Base-by-base conservation (phyloP, 2,888 invertebrate genomes). In the Xestoiulus laeticollis region DNA sequence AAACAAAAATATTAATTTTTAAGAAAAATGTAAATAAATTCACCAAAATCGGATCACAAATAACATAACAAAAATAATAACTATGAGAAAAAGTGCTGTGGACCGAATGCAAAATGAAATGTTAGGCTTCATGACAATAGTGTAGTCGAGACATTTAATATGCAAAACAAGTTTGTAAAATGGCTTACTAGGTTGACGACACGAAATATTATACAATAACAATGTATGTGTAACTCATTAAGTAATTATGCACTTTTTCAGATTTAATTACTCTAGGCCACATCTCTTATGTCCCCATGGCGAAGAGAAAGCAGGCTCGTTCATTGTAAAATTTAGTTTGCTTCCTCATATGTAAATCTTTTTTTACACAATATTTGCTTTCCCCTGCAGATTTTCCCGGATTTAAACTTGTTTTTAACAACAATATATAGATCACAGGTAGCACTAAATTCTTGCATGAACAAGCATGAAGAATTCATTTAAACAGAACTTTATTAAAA, bases 241-340 rank as follows among this genome's bases (percentile, higher is more conserved):
- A 59, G 59, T n/a, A 59, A 59, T 59, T 19, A 59, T 12, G 59
- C n/a, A 59, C 4, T 59, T n/a, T 59, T 59, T 19, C 59, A 59
- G 59, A 59, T 22, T 59, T 59, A 59, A 59, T 59, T 59, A 59
- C 22, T 59, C 59, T 59, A 59, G 59, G 59, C 59, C 59, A 59
- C 59, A 14, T 59, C 59, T 59, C 59, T 22, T 59, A 19, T 59
- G 1, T n/a, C n/a, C 2, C n/a, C 59, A 1, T 3, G n/a, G 22
- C 3, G n/a, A 59, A 22, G 59, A 59, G 59, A 59, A 59, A 59
- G 48, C 48, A 2, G 43, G 48, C 48, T 59, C 8, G 59, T 59
- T 59, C 59, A n/a, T 59, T n/a, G 59, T n/a, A 59, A 59, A 12
- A n/a, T 19, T 59, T n/a, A 2, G 59, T 59, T 22, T 22, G n/a